These are phyloP conservation scores for Tenualosa thibaudeaui DNA, from an alignment of 2,797 vertebrate species.

Conservation along the genomic window DNA sequence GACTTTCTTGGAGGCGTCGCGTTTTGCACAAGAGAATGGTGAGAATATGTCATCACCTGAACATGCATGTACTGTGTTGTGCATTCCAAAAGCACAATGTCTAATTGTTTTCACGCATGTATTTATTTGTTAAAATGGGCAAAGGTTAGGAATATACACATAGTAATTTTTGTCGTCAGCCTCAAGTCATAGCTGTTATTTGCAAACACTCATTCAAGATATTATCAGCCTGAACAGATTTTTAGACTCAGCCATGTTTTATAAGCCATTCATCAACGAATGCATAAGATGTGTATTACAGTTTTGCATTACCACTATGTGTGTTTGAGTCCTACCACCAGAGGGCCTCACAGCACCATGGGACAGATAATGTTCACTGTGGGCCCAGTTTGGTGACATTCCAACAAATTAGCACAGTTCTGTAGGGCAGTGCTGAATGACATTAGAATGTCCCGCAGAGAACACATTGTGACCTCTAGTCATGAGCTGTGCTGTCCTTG, in stretches of 20 bases:
- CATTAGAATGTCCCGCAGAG: neutral
- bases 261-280: neutral
- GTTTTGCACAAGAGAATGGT: slow-evolving; percentile 94
- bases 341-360: slow-evolving; percentile 38
- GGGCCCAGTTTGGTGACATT: neutral
- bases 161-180: neutral
- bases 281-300: neutral
- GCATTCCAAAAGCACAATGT: neutral
- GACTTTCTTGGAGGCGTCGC: slow-evolving; percentile 91
- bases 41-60: neutral
- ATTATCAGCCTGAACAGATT: neutral
- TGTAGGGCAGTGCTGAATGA: neutral
- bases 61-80: neutral
- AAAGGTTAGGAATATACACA: no score
- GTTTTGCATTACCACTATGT: neutral
- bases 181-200: neutral
- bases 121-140: no score
- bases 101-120: no score
- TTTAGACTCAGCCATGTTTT: neutral
- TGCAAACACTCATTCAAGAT: neutral
- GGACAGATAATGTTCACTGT: neutral
- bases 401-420: neutral
- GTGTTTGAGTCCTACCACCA: slow-evolving; percentile 37
- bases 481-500: neutral
- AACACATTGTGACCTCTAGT: neutral